Evolutionary conservation across 2,888 invertebrate genomes (phyloP), one percentile per base, ranked within the genome.

Genomic region (Pyrochroa serraticornis): DNA sequence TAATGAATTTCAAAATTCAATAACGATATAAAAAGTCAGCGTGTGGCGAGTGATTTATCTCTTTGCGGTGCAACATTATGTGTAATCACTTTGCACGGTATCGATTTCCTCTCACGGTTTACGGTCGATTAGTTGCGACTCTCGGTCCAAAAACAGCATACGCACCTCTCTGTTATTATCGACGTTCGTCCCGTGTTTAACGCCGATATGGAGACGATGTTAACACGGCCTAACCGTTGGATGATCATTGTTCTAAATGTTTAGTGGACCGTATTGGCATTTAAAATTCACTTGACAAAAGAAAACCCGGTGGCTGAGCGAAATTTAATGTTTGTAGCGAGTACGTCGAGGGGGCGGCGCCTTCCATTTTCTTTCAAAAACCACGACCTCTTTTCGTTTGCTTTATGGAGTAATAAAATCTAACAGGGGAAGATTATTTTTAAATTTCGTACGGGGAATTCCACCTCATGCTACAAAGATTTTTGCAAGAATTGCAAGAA

Each of bases 361-460:
- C 22, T 41, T 14, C 41, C 22, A 38, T 38, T 41, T 14, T 41
- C 41, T 41, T 41, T 22, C 41, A 12, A 34, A 44, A 44, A 33
- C 32, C 12, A 34, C 34, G 33, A 44, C 33, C 22, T 22, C 22
- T 22, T 22, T 22, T 22, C 22, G 22, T 22, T 5, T 22, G 14
- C 33, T 44, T 44, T 33, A 44, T 44, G 44, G 14, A 44, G 44
- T 38, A 58, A 57, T 56, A 62, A 48, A 56, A 52, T 52, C 45
- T 46, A 22, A 22, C 22, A 53, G 45, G 47, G 46, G 54, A 52
- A 47, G 52, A 60, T 61, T 65, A 63, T 62, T 64, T 66, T 59
- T 62, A 62, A 67, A 60, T 65, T 67, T 65, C 58, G 55, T 60
- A 62, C 58, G 48, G 37, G 47, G 52, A 58, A 67, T 65, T 64